A percentile compares a stretch with the other conserved stretches of the same genome.
phyloP scores from a whole-genome alignment of 2,888 invertebrate genomes.

The Cantharis lateralis region DNA sequence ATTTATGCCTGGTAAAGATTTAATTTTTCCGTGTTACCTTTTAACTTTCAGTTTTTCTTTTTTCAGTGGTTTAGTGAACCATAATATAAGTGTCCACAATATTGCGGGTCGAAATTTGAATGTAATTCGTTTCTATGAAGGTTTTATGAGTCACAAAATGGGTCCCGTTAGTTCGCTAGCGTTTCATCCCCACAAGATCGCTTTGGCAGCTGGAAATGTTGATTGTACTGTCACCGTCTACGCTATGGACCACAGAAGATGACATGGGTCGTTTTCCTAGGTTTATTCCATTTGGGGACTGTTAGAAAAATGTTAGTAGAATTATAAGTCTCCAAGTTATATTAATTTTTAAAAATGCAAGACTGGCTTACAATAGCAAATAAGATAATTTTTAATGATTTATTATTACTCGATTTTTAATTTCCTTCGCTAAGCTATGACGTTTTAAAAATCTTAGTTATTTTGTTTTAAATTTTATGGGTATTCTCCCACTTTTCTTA shows the following conservation, averaged over 20 bases:
- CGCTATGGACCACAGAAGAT: conserved; percentile 70
- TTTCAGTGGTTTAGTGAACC: conserved; percentile 75
- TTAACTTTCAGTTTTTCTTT: conserved; percentile 6
- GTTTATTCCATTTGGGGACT: conserved; percentile 48
- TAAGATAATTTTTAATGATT: background rate
- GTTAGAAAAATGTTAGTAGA: conserved; percentile 40
- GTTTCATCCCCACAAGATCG: conserved; percentile 87
- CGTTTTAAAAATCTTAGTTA: background rate
- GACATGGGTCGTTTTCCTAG: conserved; percentile 62
- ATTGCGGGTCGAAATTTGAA: conserved; percentile 74
- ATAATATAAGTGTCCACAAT: conserved; percentile 79
- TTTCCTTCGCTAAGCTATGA: background rate
- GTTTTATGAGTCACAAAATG: conserved; percentile 86
- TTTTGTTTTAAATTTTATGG: background rate
- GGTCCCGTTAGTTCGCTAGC: conserved; percentile 86
- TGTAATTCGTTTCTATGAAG: conserved; percentile 87
- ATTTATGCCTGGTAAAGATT: conserved; percentile 79
- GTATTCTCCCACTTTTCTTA: background rate
- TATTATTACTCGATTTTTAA: background rate
- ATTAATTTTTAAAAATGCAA: background rate
- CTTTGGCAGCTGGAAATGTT: conserved; percentile 83
- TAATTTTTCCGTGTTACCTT: rapidly evolving
- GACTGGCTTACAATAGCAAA: background rate
- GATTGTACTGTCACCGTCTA: conserved; percentile 87
- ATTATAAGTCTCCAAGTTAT: conserved; percentile 1